Base-by-base conservation (phyloP, 2,797 vertebrate species). In the Sebastiscus albofasciatus region DNA sequence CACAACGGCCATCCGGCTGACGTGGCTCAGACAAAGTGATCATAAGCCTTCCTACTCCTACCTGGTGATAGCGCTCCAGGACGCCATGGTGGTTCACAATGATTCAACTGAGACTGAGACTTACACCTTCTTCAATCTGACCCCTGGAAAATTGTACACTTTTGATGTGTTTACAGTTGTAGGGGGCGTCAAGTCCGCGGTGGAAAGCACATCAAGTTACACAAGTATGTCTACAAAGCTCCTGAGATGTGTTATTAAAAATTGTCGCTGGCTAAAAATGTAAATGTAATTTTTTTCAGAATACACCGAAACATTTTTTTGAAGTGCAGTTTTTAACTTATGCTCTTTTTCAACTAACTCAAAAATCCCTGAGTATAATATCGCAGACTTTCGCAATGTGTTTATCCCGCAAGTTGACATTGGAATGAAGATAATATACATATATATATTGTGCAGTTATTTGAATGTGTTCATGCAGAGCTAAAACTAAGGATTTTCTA, bases 161-260 rank as follows among this genome's bases (percentile, higher is more conserved):
- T 92, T 95, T 58, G 1, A 22, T 2, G 94, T 95, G 75, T 65
- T 42, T 13, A 84, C 88, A 11, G 79, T 89, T 10, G 70, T 90
- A 22, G 74, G n/a, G 2, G 71, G 22, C 1, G 68, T 92, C 67
- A 34, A 2, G 3, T 95, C 94, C 1, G 6, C 46, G 13, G n/a
- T 1, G 2, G 2, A 22, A 54, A 65, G 0, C 16, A 59, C 1
- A 22, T 13, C 14, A 4, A 54, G 1, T 56, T 54, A 84, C 66
- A 94, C 94, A 93, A 75, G 94, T 96, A 92, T 2, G 89, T 79
- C 29, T 58, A 58, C n/a, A 49, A 71, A 79, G 10, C 8, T 61
- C 12, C 2, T 49, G 10, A 55, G 31, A 54, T 46, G 11, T 64
- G 2, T 46, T 39, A 10, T 69, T 16, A 31, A 16, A 14, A 1